Conservation (phyloP, 2,888 invertebrate genomes). For the Cloeon dipterum region DNA sequence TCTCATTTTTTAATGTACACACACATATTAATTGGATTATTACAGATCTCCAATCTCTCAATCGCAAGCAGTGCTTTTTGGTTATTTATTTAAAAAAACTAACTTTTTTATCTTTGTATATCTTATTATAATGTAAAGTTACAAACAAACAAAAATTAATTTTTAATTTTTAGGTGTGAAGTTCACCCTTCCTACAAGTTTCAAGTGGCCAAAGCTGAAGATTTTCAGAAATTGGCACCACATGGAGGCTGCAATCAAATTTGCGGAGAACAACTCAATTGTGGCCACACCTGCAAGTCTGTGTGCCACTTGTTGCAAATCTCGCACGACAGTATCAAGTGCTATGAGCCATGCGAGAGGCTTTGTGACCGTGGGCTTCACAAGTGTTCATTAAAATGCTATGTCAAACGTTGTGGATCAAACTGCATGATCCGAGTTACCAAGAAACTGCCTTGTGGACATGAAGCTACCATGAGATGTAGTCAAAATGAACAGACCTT, state of each 20-base stretch:
- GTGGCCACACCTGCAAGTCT: conserved; percentile 19
- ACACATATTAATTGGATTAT: too few species aligned
- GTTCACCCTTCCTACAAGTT: conserved; percentile 8
- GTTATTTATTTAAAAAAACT: too few species aligned
- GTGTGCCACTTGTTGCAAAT: conserved; percentile 16
- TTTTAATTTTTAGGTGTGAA: conserved; percentile 12
- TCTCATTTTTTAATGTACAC: too few species aligned
- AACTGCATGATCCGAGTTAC: conserved; percentile 21
- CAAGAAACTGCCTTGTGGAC: conserved; percentile 20
- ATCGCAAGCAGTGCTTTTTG: too few species aligned
- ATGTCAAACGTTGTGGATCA: conserved; percentile 18
- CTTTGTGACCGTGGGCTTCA: conserved; percentile 16
- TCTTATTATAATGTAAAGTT: too few species aligned
- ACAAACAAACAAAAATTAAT: too few species aligned
- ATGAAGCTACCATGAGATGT: conserved; percentile 23
- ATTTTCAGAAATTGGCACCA: conserved; percentile 11
- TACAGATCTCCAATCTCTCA: too few species aligned
- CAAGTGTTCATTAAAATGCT: conserved; percentile 25
- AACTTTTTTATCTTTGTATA: too few species aligned
- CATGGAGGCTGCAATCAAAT: conserved; percentile 16
- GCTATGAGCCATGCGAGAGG: conserved; percentile 10
- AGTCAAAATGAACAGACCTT: conserved; percentile 15
- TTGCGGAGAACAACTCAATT: conserved; percentile 16
- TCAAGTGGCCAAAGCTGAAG: conserved; percentile 7
- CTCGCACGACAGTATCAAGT: too few species aligned